Base-by-base conservation (phyloP, 2,113 vertebrate species). In the Sclerurus mexicanus region DNA sequence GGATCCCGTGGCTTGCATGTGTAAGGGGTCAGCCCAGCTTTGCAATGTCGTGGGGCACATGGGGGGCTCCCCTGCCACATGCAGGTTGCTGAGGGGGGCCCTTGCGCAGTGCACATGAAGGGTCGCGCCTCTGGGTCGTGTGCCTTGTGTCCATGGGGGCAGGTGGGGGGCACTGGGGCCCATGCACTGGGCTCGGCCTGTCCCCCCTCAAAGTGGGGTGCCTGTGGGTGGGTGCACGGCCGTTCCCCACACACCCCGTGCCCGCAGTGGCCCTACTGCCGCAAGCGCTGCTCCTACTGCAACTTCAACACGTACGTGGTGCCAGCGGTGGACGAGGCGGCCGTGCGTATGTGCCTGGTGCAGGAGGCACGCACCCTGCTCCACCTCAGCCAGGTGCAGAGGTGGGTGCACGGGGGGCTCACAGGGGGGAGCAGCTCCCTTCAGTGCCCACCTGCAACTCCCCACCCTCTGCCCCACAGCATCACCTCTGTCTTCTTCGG, bases 271-370 rank as follows among this genome's bases (percentile, higher is more conserved):
- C 99, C 99, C 4, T 99, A 99, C 96, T 99, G 99, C 69, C 97
- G 99, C 84, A 98, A 98, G 85, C 98, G 98, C 60, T 99, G 99
- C 90, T 98, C 98, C 87, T 99, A 99, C 97, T 99, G 99, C 97
- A 99, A 96, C 97, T 99, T 99, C 93, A 99, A 99, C 97, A 99
- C 99, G 69, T 99, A 99, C 77, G 98, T 99, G 62, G 93, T 98
- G 81, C 98, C 97, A 6, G 96, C 93, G 7, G 95, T 98, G 94
- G 98, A 99, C 4, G 96, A 98, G 79, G 88, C 35, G 2, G 91
- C 97, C 10, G 44, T 99, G 98, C 96, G 97, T 0, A 37, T 96
- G 78, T 99, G 99, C 56, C 98, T 99, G 89, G 98, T 98, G 94
- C 97, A 23, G 6, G 99, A 99, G 96, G 95, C 98, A 0, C 96